Evolutionary conservation across 2,113 vertebrate species (phyloP).

Genomic region (Pluvialis apricaria): DNA sequence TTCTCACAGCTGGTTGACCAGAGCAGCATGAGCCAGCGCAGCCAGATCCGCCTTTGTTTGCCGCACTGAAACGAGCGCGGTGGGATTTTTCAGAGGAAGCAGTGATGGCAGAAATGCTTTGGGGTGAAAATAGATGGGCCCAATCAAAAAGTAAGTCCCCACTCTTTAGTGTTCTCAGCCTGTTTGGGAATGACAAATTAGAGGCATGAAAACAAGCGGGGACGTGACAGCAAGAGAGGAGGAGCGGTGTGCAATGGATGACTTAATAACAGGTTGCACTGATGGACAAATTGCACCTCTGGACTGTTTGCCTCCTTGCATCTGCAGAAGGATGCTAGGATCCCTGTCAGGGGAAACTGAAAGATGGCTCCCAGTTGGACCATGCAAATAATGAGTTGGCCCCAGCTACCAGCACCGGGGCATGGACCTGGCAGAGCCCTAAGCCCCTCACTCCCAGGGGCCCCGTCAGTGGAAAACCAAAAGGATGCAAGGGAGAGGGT

Average conservation of each 20-base stretch:
- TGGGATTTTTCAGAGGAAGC: neutral
- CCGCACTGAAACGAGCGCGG: neutral
- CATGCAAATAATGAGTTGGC: conserved; percentile 1
- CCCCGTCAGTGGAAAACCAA: neutral
- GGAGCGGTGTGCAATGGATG: neutral
- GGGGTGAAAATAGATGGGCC: neutral
- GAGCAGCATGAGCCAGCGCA: neutral
- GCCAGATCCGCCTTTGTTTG: rapidly evolving
- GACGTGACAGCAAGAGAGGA: neutral
- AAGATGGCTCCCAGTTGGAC: conserved; percentile 49
- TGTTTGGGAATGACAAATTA: neutral
- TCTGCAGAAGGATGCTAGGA: conserved; percentile 4
- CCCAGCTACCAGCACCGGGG: neutral
- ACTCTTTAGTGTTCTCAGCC: neutral
- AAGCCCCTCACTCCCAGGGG: neutral
- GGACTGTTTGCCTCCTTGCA: neutral
- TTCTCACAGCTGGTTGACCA: neutral
- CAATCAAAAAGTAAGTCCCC: neutral
- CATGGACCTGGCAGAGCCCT: neutral
- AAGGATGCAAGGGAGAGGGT: neutral
- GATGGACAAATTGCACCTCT: conserved; percentile 20
- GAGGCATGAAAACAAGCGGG: neutral
- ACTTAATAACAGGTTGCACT: neutral
- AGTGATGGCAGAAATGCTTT: neutral
- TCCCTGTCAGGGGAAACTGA: conserved; percentile 55